phyloP scores from a whole-genome alignment of 2,113 vertebrate species.

The Octodon degus region DNA sequence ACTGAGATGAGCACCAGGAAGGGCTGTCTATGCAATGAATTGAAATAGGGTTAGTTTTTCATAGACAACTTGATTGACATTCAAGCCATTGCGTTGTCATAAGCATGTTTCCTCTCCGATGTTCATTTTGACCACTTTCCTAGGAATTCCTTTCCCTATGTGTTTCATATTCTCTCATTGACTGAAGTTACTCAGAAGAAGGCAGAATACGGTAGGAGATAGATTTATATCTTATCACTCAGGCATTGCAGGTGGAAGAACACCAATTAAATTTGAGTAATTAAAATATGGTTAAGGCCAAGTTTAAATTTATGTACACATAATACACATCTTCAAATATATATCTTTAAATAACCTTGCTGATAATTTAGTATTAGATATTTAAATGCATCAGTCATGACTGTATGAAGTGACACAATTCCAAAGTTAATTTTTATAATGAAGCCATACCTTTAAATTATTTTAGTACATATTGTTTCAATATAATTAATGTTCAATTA shows the following conservation, averaged over 20 bases:
- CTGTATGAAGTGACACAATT: not conserved
- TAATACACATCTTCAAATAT: not conserved
- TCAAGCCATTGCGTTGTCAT: not conserved
- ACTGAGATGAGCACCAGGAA: no score
- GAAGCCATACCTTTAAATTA: not conserved
- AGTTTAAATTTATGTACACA: not conserved
- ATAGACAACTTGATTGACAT: not conserved
- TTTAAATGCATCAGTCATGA: not conserved
- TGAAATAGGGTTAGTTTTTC: not conserved
- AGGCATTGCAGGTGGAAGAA: not conserved
- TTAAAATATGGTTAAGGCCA: not conserved
- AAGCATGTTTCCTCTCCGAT: not conserved
- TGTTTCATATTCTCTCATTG: not conserved
- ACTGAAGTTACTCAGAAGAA: not conserved
- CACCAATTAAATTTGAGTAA: not conserved
- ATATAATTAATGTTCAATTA: not conserved
- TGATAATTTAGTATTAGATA: not conserved
- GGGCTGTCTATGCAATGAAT: no score
- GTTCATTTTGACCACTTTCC: not conserved
- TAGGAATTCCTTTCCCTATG: not conserved
- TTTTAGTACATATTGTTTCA: not conserved
- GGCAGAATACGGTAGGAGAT: not conserved
- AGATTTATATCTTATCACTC: not conserved
- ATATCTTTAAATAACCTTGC: not conserved
- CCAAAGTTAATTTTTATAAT: not conserved